Percentiles rank a stretch among this genome's conserved stretches.
These are phyloP conservation scores for Acanthisitta chloris DNA, from an alignment of 2,113 vertebrate species.

Conservation along the genomic window DNA sequence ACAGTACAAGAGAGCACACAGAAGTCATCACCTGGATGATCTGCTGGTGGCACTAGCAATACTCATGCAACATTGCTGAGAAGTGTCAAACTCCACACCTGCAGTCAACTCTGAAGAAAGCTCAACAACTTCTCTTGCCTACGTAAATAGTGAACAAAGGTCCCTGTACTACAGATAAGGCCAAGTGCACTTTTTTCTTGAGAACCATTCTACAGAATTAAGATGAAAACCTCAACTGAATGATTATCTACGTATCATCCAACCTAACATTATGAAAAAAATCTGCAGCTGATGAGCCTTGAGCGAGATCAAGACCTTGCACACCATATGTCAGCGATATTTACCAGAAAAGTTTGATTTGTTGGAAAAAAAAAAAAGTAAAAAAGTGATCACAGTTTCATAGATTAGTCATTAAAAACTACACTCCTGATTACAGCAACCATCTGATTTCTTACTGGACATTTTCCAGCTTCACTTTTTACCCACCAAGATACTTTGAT, in stretches of 20 bases:
- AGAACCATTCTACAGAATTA: not conserved
- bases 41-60: not conserved
- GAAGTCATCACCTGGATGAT: not conserved
- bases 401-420: not conserved
- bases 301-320: not conserved
- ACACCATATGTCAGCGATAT: rapidly evolving
- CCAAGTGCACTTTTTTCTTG: not conserved
- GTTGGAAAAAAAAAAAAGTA: not conserved
- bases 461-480: not conserved
- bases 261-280: not conserved
- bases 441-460: not conserved
- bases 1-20: not conserved
- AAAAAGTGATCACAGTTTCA: not conserved
- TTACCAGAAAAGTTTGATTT: not conserved
- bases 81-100: not conserved
- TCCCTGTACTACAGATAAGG: not conserved
- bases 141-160: not conserved
- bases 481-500: not conserved
- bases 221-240: not conserved
- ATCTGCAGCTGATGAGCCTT: not conserved
- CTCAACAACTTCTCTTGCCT: not conserved
- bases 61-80: not conserved
- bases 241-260: not conserved
- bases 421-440: not conserved
- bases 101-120: not conserved